Evolutionary conservation across 2,888 invertebrate species (phyloP).

Genomic region (Hypena proboscidalis): DNA sequence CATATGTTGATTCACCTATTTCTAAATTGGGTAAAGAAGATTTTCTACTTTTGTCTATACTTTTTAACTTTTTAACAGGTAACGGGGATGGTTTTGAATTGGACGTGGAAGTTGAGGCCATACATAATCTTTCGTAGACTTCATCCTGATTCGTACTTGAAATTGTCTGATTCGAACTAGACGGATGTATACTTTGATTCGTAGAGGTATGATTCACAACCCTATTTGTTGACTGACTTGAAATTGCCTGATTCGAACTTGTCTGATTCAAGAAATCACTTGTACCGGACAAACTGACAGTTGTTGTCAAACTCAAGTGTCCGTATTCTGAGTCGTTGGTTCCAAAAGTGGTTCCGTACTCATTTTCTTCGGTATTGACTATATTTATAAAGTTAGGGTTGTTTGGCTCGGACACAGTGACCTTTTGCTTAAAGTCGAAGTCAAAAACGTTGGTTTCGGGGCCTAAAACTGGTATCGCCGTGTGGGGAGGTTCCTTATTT

Average conservation of each 20-base stretch:
- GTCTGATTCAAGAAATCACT: slow-evolving; percentile 29
- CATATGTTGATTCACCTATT: slow-evolving; percentile 64
- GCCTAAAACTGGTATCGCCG: slow-evolving; percentile 72
- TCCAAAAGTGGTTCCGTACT: slow-evolving; percentile 68
- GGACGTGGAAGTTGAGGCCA: slow-evolving; percentile 68
- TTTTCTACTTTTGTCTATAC: slow-evolving; percentile 62
- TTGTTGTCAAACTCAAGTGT: slow-evolving; percentile 74
- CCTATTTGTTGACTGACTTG: slow-evolving; percentile 15
- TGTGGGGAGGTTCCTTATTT: slow-evolving; percentile 76
- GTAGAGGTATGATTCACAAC: slow-evolving; percentile 20
- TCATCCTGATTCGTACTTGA: slow-evolving; percentile 43
- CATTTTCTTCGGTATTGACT: slow-evolving; percentile 70
- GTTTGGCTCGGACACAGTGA: slow-evolving; percentile 41
- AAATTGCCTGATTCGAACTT: slow-evolving; percentile 16
- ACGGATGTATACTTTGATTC: background rate
- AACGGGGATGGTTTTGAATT: slow-evolving; percentile 53
- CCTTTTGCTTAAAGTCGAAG: slow-evolving; percentile 63
- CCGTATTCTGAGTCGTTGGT: slow-evolving; percentile 68
- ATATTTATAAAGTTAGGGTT: slow-evolving; percentile 67
- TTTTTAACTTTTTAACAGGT: slow-evolving; percentile 57
- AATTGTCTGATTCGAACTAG: slow-evolving; percentile 6
- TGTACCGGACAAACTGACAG: slow-evolving; percentile 61
- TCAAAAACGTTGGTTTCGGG: slow-evolving; percentile 66
- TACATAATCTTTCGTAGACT: slow-evolving; percentile 69
- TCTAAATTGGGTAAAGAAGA: slow-evolving; percentile 74